phyloP scores from a whole-genome alignment of 2,888 invertebrate genomes.

The Synanthedon myopaeformis region DNA sequence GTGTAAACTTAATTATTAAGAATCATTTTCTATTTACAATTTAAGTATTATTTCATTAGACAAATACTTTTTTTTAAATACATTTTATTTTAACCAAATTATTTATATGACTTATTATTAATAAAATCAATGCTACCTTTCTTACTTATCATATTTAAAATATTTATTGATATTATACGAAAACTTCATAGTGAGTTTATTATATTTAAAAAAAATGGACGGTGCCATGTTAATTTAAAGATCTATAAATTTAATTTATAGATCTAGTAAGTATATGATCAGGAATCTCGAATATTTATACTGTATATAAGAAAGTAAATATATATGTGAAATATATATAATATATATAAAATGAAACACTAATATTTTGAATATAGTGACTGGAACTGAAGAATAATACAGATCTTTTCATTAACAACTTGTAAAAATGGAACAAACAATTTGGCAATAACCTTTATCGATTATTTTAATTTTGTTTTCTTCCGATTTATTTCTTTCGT shows the following conservation, averaged over 20 bases:
- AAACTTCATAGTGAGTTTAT: neutral
- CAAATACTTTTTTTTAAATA: neutral
- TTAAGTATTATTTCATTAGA: neutral
- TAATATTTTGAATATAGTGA: no score
- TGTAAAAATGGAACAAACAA: no score
- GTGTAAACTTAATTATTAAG: no score
- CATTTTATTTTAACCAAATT: neutral
- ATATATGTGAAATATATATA: no score
- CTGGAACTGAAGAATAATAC: no score
- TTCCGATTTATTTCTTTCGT: conserved; percentile 15
- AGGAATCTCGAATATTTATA: no score
- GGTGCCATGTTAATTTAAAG: neutral
- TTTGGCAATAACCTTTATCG: neutral
- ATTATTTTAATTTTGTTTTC: neutral
- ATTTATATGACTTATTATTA: neutral
- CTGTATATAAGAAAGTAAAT: no score
- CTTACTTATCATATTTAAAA: neutral
- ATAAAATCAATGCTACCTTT: neutral
- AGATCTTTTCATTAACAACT: no score
- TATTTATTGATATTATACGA: neutral
- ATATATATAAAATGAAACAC: no score
- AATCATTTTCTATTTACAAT: no score
- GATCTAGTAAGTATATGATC: no score
- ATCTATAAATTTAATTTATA: neutral
- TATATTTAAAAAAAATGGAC: neutral